Base-by-base conservation (phyloP, 1,140 invertebrate species). In the Ruditapes philippinarum region DNA sequence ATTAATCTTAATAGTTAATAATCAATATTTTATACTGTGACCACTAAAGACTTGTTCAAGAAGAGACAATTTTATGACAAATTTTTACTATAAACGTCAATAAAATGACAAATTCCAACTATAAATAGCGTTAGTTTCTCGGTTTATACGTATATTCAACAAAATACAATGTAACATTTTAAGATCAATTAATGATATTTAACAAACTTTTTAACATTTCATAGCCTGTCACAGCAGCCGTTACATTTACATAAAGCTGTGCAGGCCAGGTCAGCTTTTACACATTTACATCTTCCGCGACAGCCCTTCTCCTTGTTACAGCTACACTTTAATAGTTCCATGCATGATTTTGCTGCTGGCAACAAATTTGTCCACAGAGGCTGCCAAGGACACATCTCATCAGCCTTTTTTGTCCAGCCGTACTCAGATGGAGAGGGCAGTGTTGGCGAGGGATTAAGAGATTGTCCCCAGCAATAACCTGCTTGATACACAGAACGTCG, bases 231-330 rank as follows among this genome's bases (percentile, higher is more conserved):
- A 57, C 79, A 60, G 19, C 14, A 7, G 11, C 79, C 79, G 9
- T 19, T 33, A 40, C 87, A 83, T 17, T 42, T 36, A 33, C 87
- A 89, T 60, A 82, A 49, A 12, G 65, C n/a, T 36, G 87, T 82
- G 65, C 87, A 89, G 4, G 22, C 25, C 31, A 81, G 22, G 36
- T 74, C 33, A 42, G 87, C 79, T 42, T 78, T 87, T 19, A 42
- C 25, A 60, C 85, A 87, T 79, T 65, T 78, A 51, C 74, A 62
- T 22, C 36, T 73, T 14, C 36, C 31, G 3, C 38, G 28, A 38
- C 31, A 36, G 0, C 54, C 62, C 33, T 74, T 83, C 38, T 54
- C 45, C 4, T 22, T 14, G 17, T 68, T 84, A 38, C 78, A 83
- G 19, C 31, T 25, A 38, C 65, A 83, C 62, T 83, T 89, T 0